Conservation (phyloP, 2,888 invertebrate genomes). For the Mycalesis mineus region DNA sequence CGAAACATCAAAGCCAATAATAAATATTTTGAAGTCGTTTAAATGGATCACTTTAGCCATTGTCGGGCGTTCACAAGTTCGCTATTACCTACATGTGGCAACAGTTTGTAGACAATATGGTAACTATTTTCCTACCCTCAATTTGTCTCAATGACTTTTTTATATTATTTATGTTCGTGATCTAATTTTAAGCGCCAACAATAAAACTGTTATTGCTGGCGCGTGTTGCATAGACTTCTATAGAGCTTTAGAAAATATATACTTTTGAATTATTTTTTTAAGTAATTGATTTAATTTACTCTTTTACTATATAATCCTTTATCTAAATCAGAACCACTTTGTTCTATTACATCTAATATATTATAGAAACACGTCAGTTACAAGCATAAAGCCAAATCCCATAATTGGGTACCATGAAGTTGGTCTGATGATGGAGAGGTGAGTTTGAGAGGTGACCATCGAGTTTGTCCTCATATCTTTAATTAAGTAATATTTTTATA, state of each 20-base stretch:
- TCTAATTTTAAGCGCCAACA: neutral
- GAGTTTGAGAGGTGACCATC: too few species aligned
- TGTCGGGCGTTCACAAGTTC: neutral
- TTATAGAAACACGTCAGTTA: too few species aligned
- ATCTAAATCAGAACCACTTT: too few species aligned
- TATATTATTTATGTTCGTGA: slow-evolving; percentile 9
- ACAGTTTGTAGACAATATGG: slow-evolving; percentile 20
- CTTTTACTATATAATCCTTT: too few species aligned
- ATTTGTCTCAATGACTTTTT: slow-evolving; percentile 19
- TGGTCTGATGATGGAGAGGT: too few species aligned
- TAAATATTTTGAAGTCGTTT: slow-evolving; percentile 2
- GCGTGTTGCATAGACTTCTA: neutral
- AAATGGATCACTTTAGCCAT: neutral
- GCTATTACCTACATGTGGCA: slow-evolving; percentile 21
- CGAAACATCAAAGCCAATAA: neutral
- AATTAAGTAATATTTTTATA: too few species aligned
- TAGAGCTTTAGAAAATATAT: neutral
- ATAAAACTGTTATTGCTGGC: neutral
- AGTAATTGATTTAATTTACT: too few species aligned
- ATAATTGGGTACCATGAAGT: too few species aligned
- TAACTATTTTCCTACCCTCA: slow-evolving; percentile 15
- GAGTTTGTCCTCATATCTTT: too few species aligned
- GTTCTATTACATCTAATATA: too few species aligned
- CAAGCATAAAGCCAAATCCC: too few species aligned
- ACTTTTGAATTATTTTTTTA: too few species aligned